Evolutionary conservation across 2,797 vertebrate genomes (phyloP).

Genomic region (Meda fulgida): DNA sequence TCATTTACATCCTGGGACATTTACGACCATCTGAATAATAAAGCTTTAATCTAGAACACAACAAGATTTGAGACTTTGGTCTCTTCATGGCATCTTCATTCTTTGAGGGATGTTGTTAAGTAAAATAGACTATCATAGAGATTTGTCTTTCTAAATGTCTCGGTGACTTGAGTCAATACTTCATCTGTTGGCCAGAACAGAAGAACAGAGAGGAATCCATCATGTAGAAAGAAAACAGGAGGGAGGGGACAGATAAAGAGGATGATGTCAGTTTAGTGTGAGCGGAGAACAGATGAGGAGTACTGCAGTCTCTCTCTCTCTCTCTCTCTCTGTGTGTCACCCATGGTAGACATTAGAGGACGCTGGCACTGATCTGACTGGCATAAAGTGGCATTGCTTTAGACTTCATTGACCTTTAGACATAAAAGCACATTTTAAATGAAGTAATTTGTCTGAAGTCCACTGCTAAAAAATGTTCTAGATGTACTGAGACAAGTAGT

Average conservation of each 20-base stretch:
- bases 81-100: not conserved
- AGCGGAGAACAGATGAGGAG: constrained; percentile 43
- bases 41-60: not conserved
- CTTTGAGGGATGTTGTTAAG: constrained; percentile 9
- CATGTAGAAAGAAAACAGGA: not conserved
- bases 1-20: too few species aligned
- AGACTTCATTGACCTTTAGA: constrained; percentile 19
- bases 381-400: constrained; percentile 23
- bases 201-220: constrained; percentile 32
- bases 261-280: constrained; percentile 50
- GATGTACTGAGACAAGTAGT: not conserved
- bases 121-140: not conserved
- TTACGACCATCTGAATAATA: not conserved
- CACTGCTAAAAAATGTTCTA: constrained; percentile 3
- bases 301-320: constrained; percentile 38
- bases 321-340: not conserved
- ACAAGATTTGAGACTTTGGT: not conserved
- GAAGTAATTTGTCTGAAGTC: constrained; percentile 16
- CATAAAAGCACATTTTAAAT: constrained; percentile 22
- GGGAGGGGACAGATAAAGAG: constrained; percentile 3
- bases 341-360: constrained; percentile 12
- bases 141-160: constrained; percentile 6
- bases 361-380: constrained; percentile 30
- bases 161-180: constrained; percentile 10
- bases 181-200: constrained; percentile 26